phyloP scores from a whole-genome alignment of 2,888 invertebrate genomes.

The Campopleginae sp. region DNA sequence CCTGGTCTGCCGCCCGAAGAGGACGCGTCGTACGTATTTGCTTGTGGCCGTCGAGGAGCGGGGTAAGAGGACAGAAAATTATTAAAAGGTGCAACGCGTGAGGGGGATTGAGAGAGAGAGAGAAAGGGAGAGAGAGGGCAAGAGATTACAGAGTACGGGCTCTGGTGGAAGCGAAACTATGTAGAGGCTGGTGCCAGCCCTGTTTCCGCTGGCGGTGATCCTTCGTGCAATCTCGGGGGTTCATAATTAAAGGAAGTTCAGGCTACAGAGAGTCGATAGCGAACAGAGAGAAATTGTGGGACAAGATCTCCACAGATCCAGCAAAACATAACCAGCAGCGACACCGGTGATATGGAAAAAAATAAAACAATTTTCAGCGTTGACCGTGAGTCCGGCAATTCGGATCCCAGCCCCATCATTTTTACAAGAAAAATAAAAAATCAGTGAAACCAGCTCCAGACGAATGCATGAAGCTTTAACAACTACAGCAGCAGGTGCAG shows the following conservation, averaged over 20 bases:
- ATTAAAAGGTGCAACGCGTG: neutral
- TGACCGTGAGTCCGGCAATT: no score
- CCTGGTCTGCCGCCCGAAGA: constrained; percentile 70
- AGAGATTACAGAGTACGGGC: constrained; percentile 42
- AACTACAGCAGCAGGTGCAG: no score
- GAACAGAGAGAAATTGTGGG: neutral
- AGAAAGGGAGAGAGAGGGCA: constrained; percentile 19
- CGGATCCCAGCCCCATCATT: no score
- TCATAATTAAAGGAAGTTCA: constrained; percentile 64
- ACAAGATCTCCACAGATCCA: constrained; percentile 22
- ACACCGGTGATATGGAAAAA: constrained; percentile 11
- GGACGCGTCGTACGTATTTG: constrained; percentile 54
- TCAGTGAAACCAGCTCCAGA: no score
- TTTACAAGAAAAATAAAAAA: no score
- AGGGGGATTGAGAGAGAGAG: constrained; percentile 28
- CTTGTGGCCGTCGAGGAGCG: constrained; percentile 2
- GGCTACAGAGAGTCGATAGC: neutral
- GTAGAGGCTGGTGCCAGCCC: constrained; percentile 64
- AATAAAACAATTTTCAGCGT: neutral
- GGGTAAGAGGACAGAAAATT: neutral
- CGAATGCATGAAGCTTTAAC: no score
- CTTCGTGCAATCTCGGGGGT: constrained; percentile 65
- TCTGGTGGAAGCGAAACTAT: constrained; percentile 64
- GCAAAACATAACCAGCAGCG: constrained; percentile 49
- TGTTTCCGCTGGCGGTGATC: constrained; percentile 64